These are phyloP conservation scores for Monoplex corrugatus DNA, from an alignment of 2,888 invertebrate genomes.

Conservation along the genomic window DNA sequence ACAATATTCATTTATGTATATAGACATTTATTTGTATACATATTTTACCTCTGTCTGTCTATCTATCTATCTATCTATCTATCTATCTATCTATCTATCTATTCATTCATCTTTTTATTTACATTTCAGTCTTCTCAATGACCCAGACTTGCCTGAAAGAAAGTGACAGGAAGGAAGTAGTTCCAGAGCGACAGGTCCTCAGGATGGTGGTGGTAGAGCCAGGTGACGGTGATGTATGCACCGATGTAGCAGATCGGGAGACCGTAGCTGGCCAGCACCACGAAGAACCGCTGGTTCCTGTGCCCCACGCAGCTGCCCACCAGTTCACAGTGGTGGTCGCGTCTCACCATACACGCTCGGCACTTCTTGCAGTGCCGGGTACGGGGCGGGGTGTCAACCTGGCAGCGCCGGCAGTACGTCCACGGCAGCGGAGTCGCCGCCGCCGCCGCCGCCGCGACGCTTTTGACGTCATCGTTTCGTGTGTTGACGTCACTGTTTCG, in stretches of 20 bases:
- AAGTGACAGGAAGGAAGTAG: slow-evolving; percentile 61
- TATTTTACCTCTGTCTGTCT: no score
- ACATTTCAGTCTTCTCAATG: no score
- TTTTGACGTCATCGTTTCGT: background rate
- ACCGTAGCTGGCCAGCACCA: slow-evolving; percentile 61
- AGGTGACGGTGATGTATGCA: slow-evolving; percentile 60
- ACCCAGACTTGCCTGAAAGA: slow-evolving; percentile 51
- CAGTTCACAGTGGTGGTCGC: slow-evolving; percentile 78
- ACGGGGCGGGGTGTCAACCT: slow-evolving; percentile 68
- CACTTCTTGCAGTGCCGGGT: slow-evolving; percentile 74
- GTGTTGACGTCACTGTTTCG: background rate
- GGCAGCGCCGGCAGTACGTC: slow-evolving; percentile 67
- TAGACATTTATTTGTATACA: no score
- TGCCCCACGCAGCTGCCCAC: slow-evolving; percentile 72
- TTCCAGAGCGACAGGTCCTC: slow-evolving; percentile 60
- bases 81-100: no score
- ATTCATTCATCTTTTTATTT: no score
- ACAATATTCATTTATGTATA: no score
- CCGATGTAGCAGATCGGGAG: slow-evolving; percentile 56
- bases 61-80: no score
- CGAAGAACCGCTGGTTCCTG: slow-evolving; percentile 74
- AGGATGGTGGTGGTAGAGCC: slow-evolving; percentile 62
- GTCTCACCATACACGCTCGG: slow-evolving; percentile 72
- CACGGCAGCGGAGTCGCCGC: slow-evolving; percentile 60
- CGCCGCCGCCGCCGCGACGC: background rate